Base-by-base conservation (phyloP, 1,140 invertebrate genomes). In the Conus ventricosus region DNA sequence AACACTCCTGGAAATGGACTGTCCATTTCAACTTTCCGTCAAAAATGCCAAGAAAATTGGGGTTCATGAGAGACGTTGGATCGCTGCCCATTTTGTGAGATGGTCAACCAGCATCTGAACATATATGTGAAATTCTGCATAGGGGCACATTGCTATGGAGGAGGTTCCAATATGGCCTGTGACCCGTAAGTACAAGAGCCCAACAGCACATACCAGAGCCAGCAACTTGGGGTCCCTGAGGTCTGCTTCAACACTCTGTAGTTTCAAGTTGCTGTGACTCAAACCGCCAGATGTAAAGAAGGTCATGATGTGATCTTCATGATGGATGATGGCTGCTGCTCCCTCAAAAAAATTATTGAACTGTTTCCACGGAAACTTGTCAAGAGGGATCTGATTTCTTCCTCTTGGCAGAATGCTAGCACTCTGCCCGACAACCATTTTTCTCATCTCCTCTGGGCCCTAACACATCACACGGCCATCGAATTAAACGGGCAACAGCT, bases 311-410 rank as follows among this genome's bases (percentile, higher is more conserved):
- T 89, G 88, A 15, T 88, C 67, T 13, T 8, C 11, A 54, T 91
- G 87, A 54, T 83, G 25, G 51, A 88, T 4, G 25, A 89, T 53
- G 25, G 90, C 55, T n/a, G 55, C 71, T 39, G 90, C 88, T 75
- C 84, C 87, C 82, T 89, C 75, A 76, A 89, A 90, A 5, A 91
- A 87, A 83, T 89, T 91, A 82, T 89, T 89, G 84, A 91, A 91
- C 90, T 3, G 88, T 89, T 89, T 4, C 88, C 87, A 20, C 87
- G 71, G 71, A 85, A 91, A 76, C 88, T 89, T 51, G 87, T 88
- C n/a, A 91, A 78, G 17, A 76, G 84, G 8, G 84, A 88, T 54
- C 60, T 84, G 53, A 87, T 89, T 53, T 81, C 20, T 80, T 83
- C 60, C 57, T 75, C 11, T 25, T 57, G 25, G 10, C 86, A 84